Evolutionary conservation across 1,140 invertebrate species (phyloP).

Genomic region (Phortica variegata): DNA sequence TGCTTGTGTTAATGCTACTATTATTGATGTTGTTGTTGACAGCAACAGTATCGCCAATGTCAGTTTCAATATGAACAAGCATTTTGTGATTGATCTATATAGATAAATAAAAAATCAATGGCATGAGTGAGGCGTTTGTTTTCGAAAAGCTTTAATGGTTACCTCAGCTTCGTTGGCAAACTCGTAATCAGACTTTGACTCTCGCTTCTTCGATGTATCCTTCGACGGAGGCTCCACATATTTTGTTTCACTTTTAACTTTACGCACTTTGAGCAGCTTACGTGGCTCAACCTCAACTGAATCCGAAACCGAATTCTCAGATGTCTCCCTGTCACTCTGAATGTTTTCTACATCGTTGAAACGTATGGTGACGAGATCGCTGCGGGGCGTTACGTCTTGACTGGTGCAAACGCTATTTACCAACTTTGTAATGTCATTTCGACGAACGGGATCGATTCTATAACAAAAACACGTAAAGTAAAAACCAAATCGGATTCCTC

Average conservation of each 20-base stretch:
- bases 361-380: constrained; percentile 27
- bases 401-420: constrained; percentile 34
- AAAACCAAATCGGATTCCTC: too few relatives aligned
- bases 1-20: not conserved
- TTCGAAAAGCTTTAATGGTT: constrained; percentile 12
- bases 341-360: constrained; percentile 23
- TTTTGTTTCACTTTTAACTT: constrained; percentile 52
- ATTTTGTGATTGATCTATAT: constrained; percentile 25
- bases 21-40: constrained; percentile 11
- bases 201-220: constrained; percentile 35
- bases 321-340: too few relatives aligned
- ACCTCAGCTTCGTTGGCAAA: constrained; percentile 46
- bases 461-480: not conserved
- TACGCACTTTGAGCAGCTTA: constrained; percentile 38
- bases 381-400: constrained; percentile 26
- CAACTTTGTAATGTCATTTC: not conserved
- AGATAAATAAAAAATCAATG: too few relatives aligned
- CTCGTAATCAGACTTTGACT: constrained; percentile 53
- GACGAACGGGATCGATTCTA: not conserved
- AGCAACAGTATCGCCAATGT: constrained; percentile 38
- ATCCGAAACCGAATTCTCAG: constrained; percentile 6
- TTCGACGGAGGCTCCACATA: constrained; percentile 35
- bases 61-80: constrained; percentile 42
- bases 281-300: constrained; percentile 13
- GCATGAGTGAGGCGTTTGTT: not conserved